Evolutionary conservation across 2,113 vertebrate genomes (phyloP).

Genomic region (Mystacornis crossleyi): DNA sequence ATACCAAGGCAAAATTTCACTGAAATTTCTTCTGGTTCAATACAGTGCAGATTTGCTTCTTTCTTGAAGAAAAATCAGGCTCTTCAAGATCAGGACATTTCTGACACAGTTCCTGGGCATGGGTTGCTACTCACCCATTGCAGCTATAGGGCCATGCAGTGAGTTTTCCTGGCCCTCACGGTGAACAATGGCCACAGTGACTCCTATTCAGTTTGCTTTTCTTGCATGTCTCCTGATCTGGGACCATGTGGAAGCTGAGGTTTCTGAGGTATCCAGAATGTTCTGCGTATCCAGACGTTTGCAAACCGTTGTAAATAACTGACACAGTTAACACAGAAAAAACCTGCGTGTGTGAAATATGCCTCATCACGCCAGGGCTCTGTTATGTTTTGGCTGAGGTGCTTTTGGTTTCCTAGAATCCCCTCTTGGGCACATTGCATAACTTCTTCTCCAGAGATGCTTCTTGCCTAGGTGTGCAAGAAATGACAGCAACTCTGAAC

Average conservation of each 20-base stretch:
- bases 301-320: neutral
- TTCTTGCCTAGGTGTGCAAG: neutral
- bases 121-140: neutral
- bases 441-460: neutral
- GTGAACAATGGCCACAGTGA: rapidly evolving
- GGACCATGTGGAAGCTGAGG: neutral
- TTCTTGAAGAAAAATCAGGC: neutral
- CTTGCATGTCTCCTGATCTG: neutral
- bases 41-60: neutral
- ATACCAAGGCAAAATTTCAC: neutral
- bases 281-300: neutral
- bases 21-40: neutral
- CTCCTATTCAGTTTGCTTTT: neutral
- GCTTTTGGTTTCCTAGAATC: neutral
- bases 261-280: neutral
- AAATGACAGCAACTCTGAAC: neutral
- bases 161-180: neutral
- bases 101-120: neutral
- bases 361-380: neutral
- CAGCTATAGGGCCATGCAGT: neutral
- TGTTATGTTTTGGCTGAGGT: neutral
- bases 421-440: neutral
- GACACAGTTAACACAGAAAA: neutral
- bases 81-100: neutral
- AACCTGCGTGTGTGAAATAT: neutral